Evolutionary conservation across 2,797 vertebrate species (phyloP), one percentile per base, ranked within the genome.

Genomic region (Arrhamphus sclerolepis): DNA sequence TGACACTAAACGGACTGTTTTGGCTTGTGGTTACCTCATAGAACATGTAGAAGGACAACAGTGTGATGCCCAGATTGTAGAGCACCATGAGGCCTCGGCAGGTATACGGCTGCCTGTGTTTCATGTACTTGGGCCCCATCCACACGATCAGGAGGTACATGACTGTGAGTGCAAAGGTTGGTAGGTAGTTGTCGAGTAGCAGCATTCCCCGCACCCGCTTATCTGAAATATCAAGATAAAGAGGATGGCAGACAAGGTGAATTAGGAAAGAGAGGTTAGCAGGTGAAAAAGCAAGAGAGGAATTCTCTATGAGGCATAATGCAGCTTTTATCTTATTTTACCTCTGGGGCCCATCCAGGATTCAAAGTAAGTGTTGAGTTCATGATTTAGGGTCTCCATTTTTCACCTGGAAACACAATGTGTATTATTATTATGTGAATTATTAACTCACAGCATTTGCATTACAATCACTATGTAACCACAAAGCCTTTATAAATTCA

Each of bases 41-140:
- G 88, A 97, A 96, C 97, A 99, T 98, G 90, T 97, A 98, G 52
- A 97, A 86, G 41, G 98, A 99, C 77, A 99, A 90, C 59, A 97
- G 78, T 0, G 95, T 98, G 59, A 99, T 93, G 76, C 93, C 94
- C 58, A 96, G 87, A 88, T 99, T 99, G 90, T 99, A 98, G 64
- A 96, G 43, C 82, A 98, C 92, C 73, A 99, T 87, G 83, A 96
- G 66, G 13, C 93, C 88, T 79, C 95, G 92, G 92, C 94, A 96
- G 18, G 95, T 94, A 77, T 94, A 92, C 0, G 97, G 93, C 57
- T 92, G 92, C 71, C 91, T 93, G 69, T 93, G 92, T 78, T 81
- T 92, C 97, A 99, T 99, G 88, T 95, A 98, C 85, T 95, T 97
- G 68, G 97, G 97, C 82, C 97, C 98, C 72, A 94, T 72, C 96